A percentile compares a stretch with the other conserved stretches of the same genome.
phyloP scores from a whole-genome alignment of 2,113 vertebrate species.

The Notarius quadriscutis region DNA sequence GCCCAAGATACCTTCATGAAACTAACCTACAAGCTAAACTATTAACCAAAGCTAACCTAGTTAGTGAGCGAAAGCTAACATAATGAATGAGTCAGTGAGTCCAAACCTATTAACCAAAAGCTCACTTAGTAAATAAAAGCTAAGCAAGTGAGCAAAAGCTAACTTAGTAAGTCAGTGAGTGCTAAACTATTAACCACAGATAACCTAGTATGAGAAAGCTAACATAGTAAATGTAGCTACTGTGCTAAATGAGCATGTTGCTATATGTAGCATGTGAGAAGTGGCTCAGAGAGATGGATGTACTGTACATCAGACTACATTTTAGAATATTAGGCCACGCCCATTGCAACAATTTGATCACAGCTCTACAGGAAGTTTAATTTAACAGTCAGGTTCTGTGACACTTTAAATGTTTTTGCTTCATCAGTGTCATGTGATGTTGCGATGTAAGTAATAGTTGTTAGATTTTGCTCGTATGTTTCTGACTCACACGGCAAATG shows the following conservation, averaged over 20 bases:
- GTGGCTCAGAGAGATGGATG: not conserved
- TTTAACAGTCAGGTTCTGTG: not conserved
- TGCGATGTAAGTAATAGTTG: not conserved
- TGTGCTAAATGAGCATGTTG: not conserved
- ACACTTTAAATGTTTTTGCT: not conserved
- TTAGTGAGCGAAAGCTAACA: not conserved
- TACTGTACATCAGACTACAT: not conserved
- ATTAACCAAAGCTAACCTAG: not conserved
- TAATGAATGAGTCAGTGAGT: not conserved
- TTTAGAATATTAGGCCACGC: not conserved
- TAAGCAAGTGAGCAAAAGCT: not conserved
- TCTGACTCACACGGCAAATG: constrained; percentile 17
- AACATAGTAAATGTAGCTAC: not conserved
- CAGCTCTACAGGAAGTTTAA: not conserved
- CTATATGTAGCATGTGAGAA: not conserved
- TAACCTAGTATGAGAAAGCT: not conserved
- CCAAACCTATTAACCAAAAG: not conserved
- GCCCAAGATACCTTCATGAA: not conserved
- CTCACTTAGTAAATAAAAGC: not conserved
- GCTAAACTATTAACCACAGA: not conserved
- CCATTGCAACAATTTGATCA: not conserved
- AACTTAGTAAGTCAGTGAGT: not conserved
- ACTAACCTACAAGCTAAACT: not conserved
- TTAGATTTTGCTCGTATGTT: constrained; percentile 13
- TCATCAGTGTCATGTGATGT: not conserved